Conservation (phyloP, 2,888 invertebrate genomes). For the Toxonevra muliebris region DNA sequence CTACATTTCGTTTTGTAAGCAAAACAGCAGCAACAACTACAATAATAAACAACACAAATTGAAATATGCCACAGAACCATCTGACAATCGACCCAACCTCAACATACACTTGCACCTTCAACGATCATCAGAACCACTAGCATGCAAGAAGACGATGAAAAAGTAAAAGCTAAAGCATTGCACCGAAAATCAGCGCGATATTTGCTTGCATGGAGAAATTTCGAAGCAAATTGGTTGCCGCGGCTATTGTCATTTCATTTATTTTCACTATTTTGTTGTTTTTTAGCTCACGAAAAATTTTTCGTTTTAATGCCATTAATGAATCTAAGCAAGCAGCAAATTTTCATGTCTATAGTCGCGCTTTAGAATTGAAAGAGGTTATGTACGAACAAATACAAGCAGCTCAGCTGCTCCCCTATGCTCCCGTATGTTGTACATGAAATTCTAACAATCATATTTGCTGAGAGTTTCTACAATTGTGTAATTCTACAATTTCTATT, state of each 20-base stretch:
- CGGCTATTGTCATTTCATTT: slow-evolving; percentile 1
- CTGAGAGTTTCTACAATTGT: too few species aligned
- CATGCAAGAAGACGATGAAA: background rate
- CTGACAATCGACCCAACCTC: background rate
- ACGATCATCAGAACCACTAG: background rate
- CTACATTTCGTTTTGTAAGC: too few species aligned
- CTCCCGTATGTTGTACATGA: too few species aligned
- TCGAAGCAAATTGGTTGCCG: background rate
- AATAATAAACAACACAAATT: slow-evolving; percentile 12
- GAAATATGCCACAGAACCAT: slow-evolving; percentile 3
- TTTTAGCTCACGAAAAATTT: background rate
- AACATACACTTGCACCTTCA: background rate
- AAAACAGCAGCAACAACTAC: slow-evolving; percentile 8
- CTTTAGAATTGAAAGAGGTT: background rate
- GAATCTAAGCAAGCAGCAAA: background rate
- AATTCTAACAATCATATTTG: too few species aligned
- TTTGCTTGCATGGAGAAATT: too few species aligned
- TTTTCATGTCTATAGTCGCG: background rate
- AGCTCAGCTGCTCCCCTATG: too few species aligned
- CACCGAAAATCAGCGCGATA: too few species aligned
- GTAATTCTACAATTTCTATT: too few species aligned
- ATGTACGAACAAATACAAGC: too few species aligned
- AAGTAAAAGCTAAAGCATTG: background rate
- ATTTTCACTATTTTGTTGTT: background rate
- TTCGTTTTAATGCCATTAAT: background rate